Evolutionary conservation across 2,797 vertebrate genomes (phyloP), one percentile per base, ranked within the genome.

Genomic region (Pelodytes ibericus): DNA sequence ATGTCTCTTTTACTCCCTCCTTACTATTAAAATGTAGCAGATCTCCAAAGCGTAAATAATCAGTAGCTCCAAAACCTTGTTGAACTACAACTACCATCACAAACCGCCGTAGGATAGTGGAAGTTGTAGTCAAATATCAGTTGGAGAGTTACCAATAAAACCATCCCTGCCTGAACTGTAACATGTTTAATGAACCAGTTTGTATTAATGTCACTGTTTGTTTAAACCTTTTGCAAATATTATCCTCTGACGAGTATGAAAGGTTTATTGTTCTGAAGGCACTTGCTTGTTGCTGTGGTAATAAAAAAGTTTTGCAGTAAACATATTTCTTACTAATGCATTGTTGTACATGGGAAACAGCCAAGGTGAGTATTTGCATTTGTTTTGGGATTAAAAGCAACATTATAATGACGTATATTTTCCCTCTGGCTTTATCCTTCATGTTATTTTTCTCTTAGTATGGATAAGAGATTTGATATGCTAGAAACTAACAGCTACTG

Each of bases 401-500:
- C 24, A 69, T 69, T 74, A 33, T 72, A 72, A 31, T 79, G 44
- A n/a, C 25, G 36, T 71, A 26, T n/a, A 26, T 56, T 80, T 74
- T 65, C 26, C 68, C 79, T 3, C 70, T 60, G 36, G 33, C 70
- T 58, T 77, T 65, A 25, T 60, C 76, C 60, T 74, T 75, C 67
- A 22, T 69, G 56, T 44, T 77, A 22, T 30, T 71, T 59, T 66
- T 62, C 56, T 41, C 25, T 66, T 72, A 66, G 57, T 49, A 67
- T 61, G 62, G 76, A 78, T 72, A 67, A 72, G 76, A 44, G 62
- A 67, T 72, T 72, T 72, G 70, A 61, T 78, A 66, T 51, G 61
- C 26, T 67, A 61, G 62, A 41, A 53, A 68, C 59, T 56, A 60
- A 27, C n/a, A 47, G 49, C 16, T 33, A 39, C 74, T 41, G 33